Conservation (phyloP, 2,888 invertebrate genomes). For the Endotricha flammealis region DNA sequence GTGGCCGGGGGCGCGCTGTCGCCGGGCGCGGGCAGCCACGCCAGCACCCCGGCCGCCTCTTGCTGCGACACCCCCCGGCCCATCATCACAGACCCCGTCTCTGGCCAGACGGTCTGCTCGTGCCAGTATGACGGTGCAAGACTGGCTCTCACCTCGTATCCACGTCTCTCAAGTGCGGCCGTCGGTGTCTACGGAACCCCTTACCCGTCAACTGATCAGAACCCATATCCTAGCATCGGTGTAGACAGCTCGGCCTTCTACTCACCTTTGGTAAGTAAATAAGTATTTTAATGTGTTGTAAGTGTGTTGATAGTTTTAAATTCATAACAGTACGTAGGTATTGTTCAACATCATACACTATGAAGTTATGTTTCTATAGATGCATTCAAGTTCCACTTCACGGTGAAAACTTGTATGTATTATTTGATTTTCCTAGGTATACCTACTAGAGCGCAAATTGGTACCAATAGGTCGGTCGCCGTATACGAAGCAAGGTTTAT, state of each 20-base stretch:
- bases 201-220: constrained; percentile 94
- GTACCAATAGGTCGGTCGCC: constrained; percentile 64
- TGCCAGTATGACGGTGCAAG: constrained; percentile 95
- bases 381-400: too few species aligned
- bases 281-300: not conserved
- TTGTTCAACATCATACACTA: too few species aligned
- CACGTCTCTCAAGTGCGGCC: constrained; percentile 86
- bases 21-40: constrained; percentile 77
- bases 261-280: constrained; percentile 91
- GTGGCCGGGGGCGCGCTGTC: constrained; percentile 78
- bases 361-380: too few species aligned
- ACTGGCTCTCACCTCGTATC: constrained; percentile 88
- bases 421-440: constrained; percentile 12
- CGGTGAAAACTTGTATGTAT: too few species aligned
- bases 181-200: constrained; percentile 91
- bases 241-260: constrained; percentile 97
- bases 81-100: constrained; percentile 94
- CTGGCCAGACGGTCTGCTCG: constrained; percentile 95
- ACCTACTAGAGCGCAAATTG: constrained; percentile 55
- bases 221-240: constrained; percentile 94
- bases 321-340: too few species aligned
- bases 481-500: constrained; percentile 64
- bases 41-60: constrained; percentile 74
- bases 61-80: constrained; percentile 96
- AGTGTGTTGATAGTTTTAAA: not conserved